phyloP scores from a whole-genome alignment of 35 echinoderm and acorn worm genomes.

The Acanthaster planci region DNA sequence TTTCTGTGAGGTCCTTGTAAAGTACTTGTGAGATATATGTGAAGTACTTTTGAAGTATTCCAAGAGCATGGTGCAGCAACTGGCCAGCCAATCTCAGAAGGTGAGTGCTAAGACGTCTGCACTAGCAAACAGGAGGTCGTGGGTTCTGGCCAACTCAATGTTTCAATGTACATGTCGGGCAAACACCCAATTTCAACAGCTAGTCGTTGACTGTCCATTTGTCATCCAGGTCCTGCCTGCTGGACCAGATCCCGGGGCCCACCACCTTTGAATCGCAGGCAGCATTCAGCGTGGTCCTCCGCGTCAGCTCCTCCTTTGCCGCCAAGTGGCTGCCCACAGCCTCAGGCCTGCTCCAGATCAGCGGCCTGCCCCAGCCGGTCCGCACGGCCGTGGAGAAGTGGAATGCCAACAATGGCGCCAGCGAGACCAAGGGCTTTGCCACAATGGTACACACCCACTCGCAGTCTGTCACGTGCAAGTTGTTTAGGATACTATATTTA shows the following conservation, averaged over 20 bases:
- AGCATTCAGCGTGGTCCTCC: slow-evolving; percentile 73
- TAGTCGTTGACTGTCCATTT: background rate
- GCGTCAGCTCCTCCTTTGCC: slow-evolving; percentile 62
- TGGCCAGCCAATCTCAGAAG: no score
- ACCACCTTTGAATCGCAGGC: slow-evolving; percentile 40
- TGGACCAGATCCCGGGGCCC: slow-evolving; percentile 72
- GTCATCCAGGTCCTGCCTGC: slow-evolving; percentile 69
- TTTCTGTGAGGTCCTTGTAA: no score
- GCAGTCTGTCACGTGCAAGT: no score
- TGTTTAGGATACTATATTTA: background rate
- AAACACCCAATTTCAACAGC: background rate
- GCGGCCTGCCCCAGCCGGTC: slow-evolving; percentile 58
- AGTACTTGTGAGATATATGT: no score
- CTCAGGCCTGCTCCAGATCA: slow-evolving; percentile 44
- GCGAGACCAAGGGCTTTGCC: slow-evolving; percentile 37
- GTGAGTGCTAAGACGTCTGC: no score
- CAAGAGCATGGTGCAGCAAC: no score
- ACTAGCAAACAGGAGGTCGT: no score
- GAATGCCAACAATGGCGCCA: slow-evolving; percentile 51
- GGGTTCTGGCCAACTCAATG: no score
- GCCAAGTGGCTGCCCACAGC: slow-evolving; percentile 37
- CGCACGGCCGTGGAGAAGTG: slow-evolving; percentile 86
- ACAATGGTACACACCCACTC: no score
- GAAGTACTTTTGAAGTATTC: no score
- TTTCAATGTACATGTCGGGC: background rate